Conservation (phyloP, 2,797 vertebrate species). For the Paedocypris micromegethes region DNA sequence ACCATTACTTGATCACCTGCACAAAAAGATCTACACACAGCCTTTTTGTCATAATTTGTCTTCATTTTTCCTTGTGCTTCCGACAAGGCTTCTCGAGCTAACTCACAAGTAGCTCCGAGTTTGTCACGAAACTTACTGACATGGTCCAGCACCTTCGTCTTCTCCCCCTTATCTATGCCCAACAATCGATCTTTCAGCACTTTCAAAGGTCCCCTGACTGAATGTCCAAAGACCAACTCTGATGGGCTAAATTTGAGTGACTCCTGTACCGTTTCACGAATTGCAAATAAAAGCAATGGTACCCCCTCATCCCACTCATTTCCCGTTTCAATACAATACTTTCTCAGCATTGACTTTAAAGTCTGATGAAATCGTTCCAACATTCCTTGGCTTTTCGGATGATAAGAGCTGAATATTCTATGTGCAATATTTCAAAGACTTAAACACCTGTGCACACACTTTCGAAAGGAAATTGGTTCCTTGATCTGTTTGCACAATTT, state of each 20-base stretch:
- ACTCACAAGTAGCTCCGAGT: not conserved
- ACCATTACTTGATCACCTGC: not conserved
- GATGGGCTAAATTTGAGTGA: not conserved
- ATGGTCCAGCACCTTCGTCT: not conserved
- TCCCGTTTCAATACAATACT: constrained; percentile 1
- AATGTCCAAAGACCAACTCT: not conserved
- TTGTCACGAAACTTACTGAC: not conserved
- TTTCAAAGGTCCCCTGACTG: not conserved
- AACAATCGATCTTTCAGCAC: not conserved
- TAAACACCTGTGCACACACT: not conserved
- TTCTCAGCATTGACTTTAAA: constrained; percentile 1
- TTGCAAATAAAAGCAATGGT: not conserved
- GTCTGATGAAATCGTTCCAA: not conserved
- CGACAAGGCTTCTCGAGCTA: not conserved
- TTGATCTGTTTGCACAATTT: not conserved
- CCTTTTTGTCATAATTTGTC: not conserved
- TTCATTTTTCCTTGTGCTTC: not conserved
- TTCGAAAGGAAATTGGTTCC: not conserved
- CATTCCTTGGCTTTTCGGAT: not conserved
- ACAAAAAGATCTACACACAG: not conserved
- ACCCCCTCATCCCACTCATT: not conserved
- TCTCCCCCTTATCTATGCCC: not conserved
- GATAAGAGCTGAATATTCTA: no score
- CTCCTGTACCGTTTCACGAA: no score
- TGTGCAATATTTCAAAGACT: not conserved